Conservation (phyloP, 1,140 invertebrate species). For the Drosophila hydei region DNA sequence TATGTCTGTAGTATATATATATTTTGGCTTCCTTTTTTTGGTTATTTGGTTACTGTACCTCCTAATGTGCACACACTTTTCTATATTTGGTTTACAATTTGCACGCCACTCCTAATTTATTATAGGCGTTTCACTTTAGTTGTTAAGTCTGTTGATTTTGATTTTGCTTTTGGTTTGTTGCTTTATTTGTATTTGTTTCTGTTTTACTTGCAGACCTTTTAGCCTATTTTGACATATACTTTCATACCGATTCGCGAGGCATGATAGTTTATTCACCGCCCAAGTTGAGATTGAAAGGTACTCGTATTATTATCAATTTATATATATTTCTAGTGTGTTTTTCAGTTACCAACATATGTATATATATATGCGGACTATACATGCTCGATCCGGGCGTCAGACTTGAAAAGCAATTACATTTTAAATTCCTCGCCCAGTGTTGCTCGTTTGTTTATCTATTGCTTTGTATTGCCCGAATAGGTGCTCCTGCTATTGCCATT, state of each 20-base stretch:
- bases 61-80: conserved; percentile 20
- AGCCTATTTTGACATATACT: conserved; percentile 91
- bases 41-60: conserved; percentile 23
- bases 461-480: conserved; percentile 9
- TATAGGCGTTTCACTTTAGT: neutral
- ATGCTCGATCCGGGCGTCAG: conserved; percentile 5
- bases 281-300: conserved; percentile 90
- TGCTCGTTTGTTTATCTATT: conserved; percentile 31
- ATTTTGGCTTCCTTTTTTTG: conserved; percentile 12
- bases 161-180: conserved; percentile 54
- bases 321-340: conserved; percentile 29
- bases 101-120: conserved; percentile 30
- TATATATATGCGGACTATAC: neutral
- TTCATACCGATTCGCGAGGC: conserved; percentile 91
- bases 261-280: conserved; percentile 88
- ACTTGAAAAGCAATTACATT: conserved; percentile 38
- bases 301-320: conserved; percentile 61
- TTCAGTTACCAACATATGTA: conserved; percentile 1
- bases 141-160: conserved; percentile 18
- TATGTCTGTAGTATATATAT: conserved; percentile 18
- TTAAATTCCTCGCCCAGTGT: conserved; percentile 29
- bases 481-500: neutral
- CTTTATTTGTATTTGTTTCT: conserved; percentile 78
- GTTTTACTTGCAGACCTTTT: conserved; percentile 89
- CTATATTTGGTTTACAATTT: conserved; percentile 16